A percentile compares a stretch with the other conserved stretches of the same genome.
Evolutionary conservation across 2,888 invertebrate species (phyloP).

Genomic region (Lycia hirtaria): DNA sequence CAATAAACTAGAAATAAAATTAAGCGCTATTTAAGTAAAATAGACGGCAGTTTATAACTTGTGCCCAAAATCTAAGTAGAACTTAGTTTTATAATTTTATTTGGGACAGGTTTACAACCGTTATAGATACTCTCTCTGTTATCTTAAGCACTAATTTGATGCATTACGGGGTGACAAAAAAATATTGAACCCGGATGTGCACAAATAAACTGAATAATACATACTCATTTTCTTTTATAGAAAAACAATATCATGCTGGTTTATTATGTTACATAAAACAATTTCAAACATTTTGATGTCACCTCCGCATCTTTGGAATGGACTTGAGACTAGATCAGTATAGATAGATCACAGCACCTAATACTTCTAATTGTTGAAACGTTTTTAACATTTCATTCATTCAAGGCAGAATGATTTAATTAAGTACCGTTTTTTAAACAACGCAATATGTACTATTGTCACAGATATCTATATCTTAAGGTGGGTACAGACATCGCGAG

Average conservation of each 20-base stretch:
- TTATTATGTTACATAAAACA: background rate
- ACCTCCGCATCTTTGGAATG: slow-evolving; percentile 59
- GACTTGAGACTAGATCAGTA: slow-evolving; percentile 68
- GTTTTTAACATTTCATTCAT: slow-evolving; percentile 71
- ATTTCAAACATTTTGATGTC: slow-evolving; percentile 21
- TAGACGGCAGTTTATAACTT: slow-evolving; percentile 26
- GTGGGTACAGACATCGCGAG: no score
- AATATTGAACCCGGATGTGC: slow-evolving; percentile 20
- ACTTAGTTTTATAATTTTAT: slow-evolving; percentile 20
- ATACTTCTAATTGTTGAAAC: slow-evolving; percentile 60
- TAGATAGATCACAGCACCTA: slow-evolving; percentile 70
- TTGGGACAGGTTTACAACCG: slow-evolving; percentile 42
- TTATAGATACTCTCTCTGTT: slow-evolving; percentile 26
- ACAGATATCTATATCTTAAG: no score
- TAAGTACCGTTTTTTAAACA: slow-evolving; percentile 59
- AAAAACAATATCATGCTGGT: no score
- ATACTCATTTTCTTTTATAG: no score
- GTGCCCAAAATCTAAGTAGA: slow-evolving; percentile 21
- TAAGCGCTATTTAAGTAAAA: slow-evolving; percentile 23
- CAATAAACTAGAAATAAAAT: slow-evolving; percentile 1
- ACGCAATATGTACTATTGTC: slow-evolving; percentile 33
- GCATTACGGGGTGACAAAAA: slow-evolving; percentile 18
- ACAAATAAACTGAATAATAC: slow-evolving; percentile 13
- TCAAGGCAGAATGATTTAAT: slow-evolving; percentile 65
- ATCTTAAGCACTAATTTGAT: slow-evolving; percentile 23